phyloP scores from a whole-genome alignment of 2,888 invertebrate genomes.

The Stenodema calcarata region DNA sequence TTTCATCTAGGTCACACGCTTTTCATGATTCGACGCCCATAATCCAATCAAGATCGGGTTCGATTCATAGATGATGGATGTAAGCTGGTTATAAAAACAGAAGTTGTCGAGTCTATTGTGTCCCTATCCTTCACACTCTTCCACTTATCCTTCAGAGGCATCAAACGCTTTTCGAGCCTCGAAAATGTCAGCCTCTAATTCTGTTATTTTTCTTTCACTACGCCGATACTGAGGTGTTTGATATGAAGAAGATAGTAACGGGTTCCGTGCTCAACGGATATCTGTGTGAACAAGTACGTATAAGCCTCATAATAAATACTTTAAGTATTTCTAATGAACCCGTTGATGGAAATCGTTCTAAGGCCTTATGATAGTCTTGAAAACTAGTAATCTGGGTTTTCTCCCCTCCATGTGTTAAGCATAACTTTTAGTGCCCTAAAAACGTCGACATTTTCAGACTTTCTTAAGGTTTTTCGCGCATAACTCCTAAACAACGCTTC shows the following conservation, averaged over 20 bases:
- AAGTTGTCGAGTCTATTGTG: conserved; percentile 4
- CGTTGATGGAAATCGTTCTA: no score
- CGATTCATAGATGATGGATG: conserved; percentile 28
- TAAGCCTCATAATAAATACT: no score
- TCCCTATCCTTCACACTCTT: conserved; percentile 4
- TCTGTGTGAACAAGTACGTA: no score
- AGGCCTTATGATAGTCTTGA: no score
- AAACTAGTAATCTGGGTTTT: no score
- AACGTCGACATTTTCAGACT: no score
- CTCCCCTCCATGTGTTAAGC: no score
- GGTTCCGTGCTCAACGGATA: no score
- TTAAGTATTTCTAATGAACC: no score
- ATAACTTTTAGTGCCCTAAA: no score
- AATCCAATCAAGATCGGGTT: conserved; percentile 40
- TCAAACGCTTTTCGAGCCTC: background rate
- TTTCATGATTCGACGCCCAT: conserved; percentile 45
- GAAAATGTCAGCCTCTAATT: background rate
- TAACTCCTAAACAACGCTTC: no score
- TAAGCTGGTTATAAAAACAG: conserved; percentile 29
- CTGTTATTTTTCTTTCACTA: background rate
- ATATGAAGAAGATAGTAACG: background rate
- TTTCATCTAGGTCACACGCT: conserved; percentile 40
- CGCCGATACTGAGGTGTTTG: background rate
- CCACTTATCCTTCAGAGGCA: conserved; percentile 12
- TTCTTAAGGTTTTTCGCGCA: no score